Conservation (phyloP, 1,140 invertebrate species). For the Orius insidiosus region DNA sequence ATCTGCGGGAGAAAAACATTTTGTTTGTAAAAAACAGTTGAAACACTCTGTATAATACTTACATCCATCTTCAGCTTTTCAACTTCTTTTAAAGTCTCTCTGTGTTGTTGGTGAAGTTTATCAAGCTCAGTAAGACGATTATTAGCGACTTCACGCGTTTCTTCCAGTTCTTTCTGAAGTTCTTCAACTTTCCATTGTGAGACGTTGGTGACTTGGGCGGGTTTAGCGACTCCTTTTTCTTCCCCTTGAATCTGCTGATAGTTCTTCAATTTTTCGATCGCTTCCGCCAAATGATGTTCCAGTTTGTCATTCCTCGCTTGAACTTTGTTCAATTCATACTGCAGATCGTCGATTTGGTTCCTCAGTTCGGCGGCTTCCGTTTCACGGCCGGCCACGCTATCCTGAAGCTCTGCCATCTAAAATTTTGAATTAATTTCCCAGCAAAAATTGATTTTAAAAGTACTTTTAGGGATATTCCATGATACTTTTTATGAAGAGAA, state of each 20-base stretch:
- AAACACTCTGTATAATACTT: slow-evolving; percentile 29
- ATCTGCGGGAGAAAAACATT: slow-evolving; percentile 59
- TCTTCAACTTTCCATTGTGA: slow-evolving; percentile 67
- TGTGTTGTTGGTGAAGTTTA: slow-evolving; percentile 77
- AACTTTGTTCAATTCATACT: slow-evolving; percentile 84
- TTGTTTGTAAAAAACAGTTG: too few species aligned
- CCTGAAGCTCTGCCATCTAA: slow-evolving; percentile 74
- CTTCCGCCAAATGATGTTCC: slow-evolving; percentile 74
- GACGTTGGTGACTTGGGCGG: slow-evolving; percentile 35
- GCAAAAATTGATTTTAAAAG: slow-evolving; percentile 11
- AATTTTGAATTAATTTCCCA: slow-evolving; percentile 11
- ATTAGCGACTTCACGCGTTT: slow-evolving; percentile 77
- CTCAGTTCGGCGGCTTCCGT: slow-evolving; percentile 86
- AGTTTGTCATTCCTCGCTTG: slow-evolving; percentile 76
- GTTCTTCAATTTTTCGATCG: slow-evolving; percentile 73
- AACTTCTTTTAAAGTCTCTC: slow-evolving; percentile 81
- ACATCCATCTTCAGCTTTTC: slow-evolving; percentile 97
- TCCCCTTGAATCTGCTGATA: slow-evolving; percentile 55
- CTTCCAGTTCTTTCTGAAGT: slow-evolving; percentile 78
- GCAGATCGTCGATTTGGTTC: slow-evolving; percentile 89
- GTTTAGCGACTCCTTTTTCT: slow-evolving; percentile 31
- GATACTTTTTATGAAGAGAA: slow-evolving; percentile 82
- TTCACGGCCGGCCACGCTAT: slow-evolving; percentile 76
- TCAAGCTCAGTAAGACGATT: slow-evolving; percentile 86
- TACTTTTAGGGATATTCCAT: slow-evolving; percentile 74